Evolutionary conservation across 2,113 vertebrate genomes (phyloP).

Genomic region (Sula dactylatra): DNA sequence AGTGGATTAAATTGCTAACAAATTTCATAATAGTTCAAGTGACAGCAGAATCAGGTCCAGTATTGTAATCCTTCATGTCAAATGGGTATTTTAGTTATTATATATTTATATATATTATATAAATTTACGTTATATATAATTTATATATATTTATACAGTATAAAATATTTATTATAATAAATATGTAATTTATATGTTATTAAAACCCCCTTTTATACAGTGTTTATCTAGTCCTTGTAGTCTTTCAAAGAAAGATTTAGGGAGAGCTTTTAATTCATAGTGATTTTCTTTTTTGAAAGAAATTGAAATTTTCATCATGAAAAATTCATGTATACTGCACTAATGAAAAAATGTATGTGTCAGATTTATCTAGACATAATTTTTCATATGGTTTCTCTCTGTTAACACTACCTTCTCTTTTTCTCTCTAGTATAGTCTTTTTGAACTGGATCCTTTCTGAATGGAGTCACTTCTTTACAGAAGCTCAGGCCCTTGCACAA

Average conservation of each 20-base stretch:
- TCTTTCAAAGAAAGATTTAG: background rate
- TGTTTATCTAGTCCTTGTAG: background rate
- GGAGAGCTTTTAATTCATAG: background rate
- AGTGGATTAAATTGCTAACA: background rate
- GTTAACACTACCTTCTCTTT: background rate
- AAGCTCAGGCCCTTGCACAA: background rate
- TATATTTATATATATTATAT: too few species aligned
- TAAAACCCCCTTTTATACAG: background rate
- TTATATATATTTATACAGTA: too few species aligned
- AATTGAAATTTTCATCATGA: background rate
- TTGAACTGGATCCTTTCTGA: background rate
- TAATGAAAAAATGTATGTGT: background rate
- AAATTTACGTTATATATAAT: too few species aligned
- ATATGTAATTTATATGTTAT: too few species aligned
- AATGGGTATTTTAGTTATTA: background rate
- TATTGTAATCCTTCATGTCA: background rate
- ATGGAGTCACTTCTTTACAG: background rate
- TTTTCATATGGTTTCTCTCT: background rate
- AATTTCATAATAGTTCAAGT: background rate
- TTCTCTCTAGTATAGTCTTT: background rate
- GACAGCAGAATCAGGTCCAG: background rate
- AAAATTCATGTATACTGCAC: background rate
- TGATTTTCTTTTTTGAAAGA: background rate
- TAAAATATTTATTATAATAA: too few species aligned
- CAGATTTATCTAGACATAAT: background rate